A percentile compares a stretch with the other conserved stretches of the same genome.
These are phyloP conservation scores for Plectrocnemia conspersa DNA, from an alignment of 1,140 invertebrate species.

Conservation along the genomic window DNA sequence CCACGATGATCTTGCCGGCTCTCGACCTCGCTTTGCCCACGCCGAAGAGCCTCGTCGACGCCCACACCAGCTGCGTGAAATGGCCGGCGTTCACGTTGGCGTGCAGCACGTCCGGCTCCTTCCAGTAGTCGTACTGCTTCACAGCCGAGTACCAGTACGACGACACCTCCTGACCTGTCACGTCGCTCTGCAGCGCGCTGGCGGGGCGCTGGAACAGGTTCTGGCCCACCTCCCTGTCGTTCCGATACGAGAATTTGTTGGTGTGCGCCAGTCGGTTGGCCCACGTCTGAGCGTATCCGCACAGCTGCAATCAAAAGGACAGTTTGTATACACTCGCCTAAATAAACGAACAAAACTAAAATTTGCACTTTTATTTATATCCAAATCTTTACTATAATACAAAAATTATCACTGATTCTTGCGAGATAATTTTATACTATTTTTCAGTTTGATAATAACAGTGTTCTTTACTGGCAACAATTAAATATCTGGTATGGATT, in stretches of 20 bases:
- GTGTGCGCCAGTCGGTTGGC: slow-evolving; percentile 77
- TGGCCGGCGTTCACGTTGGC: slow-evolving; percentile 79
- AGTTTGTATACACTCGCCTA: too few species aligned
- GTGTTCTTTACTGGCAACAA: too few species aligned
- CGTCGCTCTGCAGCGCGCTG: slow-evolving; percentile 59
- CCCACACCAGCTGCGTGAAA: slow-evolving; percentile 90
- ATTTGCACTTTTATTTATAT: too few species aligned
- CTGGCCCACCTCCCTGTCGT: slow-evolving; percentile 68
- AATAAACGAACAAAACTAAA: too few species aligned
- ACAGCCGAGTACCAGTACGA: slow-evolving; percentile 84
- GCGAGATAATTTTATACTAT: too few species aligned
- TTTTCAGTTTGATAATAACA: too few species aligned
- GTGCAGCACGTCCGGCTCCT: slow-evolving; percentile 66
- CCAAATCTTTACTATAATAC: too few species aligned
- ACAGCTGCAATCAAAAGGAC: slow-evolving; percentile 62
- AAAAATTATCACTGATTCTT: too few species aligned
- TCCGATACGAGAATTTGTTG: slow-evolving; percentile 71
- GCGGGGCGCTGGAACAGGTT: slow-evolving; percentile 69
- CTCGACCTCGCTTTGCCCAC: slow-evolving; percentile 74
- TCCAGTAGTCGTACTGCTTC: slow-evolving; percentile 69
- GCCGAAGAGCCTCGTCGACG: slow-evolving; percentile 69
- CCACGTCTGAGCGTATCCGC: slow-evolving; percentile 77
- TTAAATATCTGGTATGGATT: too few species aligned
- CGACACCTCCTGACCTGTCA: slow-evolving; percentile 75
- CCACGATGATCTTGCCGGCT: slow-evolving; percentile 72